These are phyloP conservation scores for Bhutanitis thaidina DNA, from an alignment of 2,888 invertebrate species.

Conservation along the genomic window DNA sequence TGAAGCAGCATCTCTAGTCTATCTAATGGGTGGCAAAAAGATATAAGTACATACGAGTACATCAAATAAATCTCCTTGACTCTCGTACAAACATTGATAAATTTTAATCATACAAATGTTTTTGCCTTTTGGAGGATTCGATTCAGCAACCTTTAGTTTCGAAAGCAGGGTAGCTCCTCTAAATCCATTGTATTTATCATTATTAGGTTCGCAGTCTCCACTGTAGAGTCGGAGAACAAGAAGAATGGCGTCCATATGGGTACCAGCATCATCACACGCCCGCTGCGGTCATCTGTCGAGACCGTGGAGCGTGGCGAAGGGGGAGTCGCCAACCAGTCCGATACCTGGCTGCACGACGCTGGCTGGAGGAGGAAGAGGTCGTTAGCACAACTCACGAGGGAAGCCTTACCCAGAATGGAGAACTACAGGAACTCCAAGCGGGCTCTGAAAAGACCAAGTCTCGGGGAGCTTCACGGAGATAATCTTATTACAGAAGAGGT, in stretches of 20 bases:
- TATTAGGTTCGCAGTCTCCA: slow-evolving; percentile 62
- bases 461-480: slow-evolving; percentile 90
- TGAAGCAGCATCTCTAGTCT: too few species aligned
- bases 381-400: slow-evolving; percentile 85
- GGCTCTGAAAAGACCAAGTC: slow-evolving; percentile 88
- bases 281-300: slow-evolving; percentile 58
- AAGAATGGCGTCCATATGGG: slow-evolving; percentile 72
- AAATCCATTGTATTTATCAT: too few species aligned
- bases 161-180: too few species aligned
- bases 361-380: slow-evolving; percentile 78
- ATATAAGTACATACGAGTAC: too few species aligned
- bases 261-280: slow-evolving; percentile 64
- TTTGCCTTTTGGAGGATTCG: too few species aligned
- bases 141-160: too few species aligned
- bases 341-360: slow-evolving; percentile 70
- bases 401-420: slow-evolving; percentile 89
- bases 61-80: too few species aligned
- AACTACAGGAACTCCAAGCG: slow-evolving; percentile 90
- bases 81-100: too few species aligned
- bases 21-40: too few species aligned
- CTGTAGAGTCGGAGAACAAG: slow-evolving; percentile 60
- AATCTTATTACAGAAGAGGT: slow-evolving; percentile 69
- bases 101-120: too few species aligned
- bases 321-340: slow-evolving; percentile 39
- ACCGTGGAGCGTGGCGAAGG: slow-evolving; percentile 46